Percentiles rank a stretch among this genome's conserved stretches.
Evolutionary conservation across 2,113 vertebrate species (phyloP).

Genomic region (Rhinoptilus africanus): DNA sequence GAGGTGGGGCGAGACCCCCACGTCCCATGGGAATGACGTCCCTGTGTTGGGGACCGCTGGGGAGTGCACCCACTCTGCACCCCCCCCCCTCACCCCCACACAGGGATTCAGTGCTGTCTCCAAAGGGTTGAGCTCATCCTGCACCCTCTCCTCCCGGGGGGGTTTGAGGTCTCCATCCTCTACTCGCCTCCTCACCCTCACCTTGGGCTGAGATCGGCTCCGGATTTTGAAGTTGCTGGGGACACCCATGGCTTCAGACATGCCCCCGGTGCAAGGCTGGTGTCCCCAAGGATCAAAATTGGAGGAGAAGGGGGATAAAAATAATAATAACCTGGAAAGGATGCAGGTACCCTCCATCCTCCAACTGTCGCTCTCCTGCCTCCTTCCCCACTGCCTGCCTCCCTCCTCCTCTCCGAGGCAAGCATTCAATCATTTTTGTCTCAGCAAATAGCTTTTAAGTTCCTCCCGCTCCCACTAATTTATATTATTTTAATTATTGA

Average conservation of each 20-base stretch:
- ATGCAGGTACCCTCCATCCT: not conserved
- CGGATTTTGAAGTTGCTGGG: not conserved
- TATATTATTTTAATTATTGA: constrained; percentile 77
- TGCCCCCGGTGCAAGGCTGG: not conserved
- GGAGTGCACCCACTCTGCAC: not conserved
- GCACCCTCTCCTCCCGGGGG: not conserved
- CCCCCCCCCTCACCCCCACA: not conserved
- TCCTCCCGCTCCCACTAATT: constrained; percentile 64
- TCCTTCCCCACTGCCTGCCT: not conserved
- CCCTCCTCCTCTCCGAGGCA: not conserved
- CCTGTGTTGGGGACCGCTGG: not conserved
- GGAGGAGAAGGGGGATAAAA: not conserved
- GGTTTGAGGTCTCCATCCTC: not conserved
- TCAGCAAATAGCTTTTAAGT: constrained; percentile 70
- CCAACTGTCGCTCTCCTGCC: not conserved
- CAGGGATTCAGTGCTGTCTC: not conserved
- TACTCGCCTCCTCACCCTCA: not conserved
- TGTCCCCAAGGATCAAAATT: not conserved
- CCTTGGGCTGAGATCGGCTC: fast-evolving
- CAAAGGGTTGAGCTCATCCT: not conserved
- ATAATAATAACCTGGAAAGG: not conserved
- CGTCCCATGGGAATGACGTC: fast-evolving
- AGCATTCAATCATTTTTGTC: constrained; percentile 54
- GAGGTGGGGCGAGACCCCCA: fast-evolving
- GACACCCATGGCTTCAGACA: not conserved